Evolutionary conservation across 2,797 vertebrate species (phyloP), one percentile per base, ranked within the genome.

Genomic region (Buphagus erythrorhynchus): DNA sequence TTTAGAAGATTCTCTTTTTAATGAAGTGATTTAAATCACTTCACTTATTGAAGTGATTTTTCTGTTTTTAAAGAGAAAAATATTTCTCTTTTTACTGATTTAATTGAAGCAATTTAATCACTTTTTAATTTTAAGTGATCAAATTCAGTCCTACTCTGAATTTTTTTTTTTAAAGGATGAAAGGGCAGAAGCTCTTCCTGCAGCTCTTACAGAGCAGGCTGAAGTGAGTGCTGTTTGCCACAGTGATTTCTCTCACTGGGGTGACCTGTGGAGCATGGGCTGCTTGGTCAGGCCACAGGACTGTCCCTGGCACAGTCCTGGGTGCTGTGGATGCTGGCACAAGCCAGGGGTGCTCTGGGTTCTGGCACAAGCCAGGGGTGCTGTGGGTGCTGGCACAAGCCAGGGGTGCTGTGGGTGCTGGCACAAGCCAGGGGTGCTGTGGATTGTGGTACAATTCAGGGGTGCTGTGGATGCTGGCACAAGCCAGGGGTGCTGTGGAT

Each of bases 251-350:
- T 5, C 20, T 68, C 69, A 4, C 28, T 33, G 31, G 22, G 14
- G 13, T 20, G 24, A 40, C 45, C 51, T 65, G 29, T 6, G 7
- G 22, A 67, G 40, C 45, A 7, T 0, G 4, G 20, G 13, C 52
- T 48, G 20, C 29, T 40, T 25, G 33, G 4, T 8, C 5, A 73
- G 49, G 58, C 21, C 66, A 61, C 67, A 65, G n/a, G 68, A 22
- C 9, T 31, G 16, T 22, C 49, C 40, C 25, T 52, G 72, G 35
- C 84, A 55, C 26, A 46, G 26, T 7, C 0, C 0, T 0, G 0
- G n/a, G 5, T 33, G 42, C 49, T 67, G 29, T 15, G 28, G 43
- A 13, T 38, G 10, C 38, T 38, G 38, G 10, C 38, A 10, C 38
- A 38, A 38, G 16, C 38, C 38, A 40, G 14, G 38, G 38, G 12